Conservation (phyloP, 2,113 vertebrate genomes). For the Elachura formosa region DNA sequence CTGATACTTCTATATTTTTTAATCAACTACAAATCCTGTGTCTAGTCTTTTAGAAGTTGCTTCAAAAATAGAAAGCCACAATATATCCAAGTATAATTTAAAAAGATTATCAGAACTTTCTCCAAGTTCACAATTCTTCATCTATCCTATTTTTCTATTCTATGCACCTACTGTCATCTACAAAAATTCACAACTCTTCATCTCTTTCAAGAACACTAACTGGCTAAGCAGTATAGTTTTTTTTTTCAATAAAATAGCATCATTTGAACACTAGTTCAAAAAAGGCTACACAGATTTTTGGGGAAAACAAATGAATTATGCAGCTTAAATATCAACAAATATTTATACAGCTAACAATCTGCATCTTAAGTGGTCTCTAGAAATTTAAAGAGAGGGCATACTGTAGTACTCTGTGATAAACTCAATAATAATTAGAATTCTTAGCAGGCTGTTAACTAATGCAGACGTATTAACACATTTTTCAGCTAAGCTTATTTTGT, state of each 20-base stretch:
- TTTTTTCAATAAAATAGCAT: background rate
- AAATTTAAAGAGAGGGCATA: constrained; percentile 57
- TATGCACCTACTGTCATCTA: background rate
- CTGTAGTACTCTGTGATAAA: constrained; percentile 41
- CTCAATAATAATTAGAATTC: constrained; percentile 69
- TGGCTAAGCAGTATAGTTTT: background rate
- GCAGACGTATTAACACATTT: constrained; percentile 64
- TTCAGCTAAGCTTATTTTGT: constrained; percentile 63
- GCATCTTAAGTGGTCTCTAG: constrained; percentile 56
- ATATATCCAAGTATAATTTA: background rate
- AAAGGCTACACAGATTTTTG: background rate
- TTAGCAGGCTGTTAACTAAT: constrained; percentile 68
- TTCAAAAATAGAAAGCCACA: background rate
- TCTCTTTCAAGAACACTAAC: background rate
- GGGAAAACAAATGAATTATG: constrained; percentile 59
- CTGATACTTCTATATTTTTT: background rate
- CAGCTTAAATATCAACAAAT: constrained; percentile 62
- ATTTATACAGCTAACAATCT: constrained; percentile 61
- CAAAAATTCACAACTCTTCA: background rate
- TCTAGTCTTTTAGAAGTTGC: background rate
- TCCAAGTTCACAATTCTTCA: background rate
- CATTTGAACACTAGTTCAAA: background rate
- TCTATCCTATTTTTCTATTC: background rate
- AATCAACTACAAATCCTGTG: background rate
- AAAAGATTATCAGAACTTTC: background rate